Evolutionary conservation across 2,113 vertebrate species (phyloP).

Genomic region (Amphiprion percula): DNA sequence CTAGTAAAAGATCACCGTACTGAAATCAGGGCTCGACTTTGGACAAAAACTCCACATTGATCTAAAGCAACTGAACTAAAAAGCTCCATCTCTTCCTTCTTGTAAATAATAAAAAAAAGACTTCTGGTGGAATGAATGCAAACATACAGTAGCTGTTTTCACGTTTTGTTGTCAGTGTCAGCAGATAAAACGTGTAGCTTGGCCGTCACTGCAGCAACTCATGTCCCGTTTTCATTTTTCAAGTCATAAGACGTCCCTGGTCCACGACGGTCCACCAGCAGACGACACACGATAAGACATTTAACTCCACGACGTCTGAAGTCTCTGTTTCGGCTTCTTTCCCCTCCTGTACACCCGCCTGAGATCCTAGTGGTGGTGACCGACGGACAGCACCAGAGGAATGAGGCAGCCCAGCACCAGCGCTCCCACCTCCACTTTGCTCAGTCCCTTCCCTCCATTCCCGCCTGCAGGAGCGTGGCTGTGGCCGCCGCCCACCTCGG

Average conservation of each 20-base stretch:
- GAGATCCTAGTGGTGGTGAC: conserved; percentile 92
- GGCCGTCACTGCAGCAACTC: conserved; percentile 7
- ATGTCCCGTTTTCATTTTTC: conserved; percentile 6
- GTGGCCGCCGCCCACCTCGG: conserved; percentile 96
- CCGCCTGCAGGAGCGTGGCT: conserved; percentile 89
- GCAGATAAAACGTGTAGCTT: conserved; percentile 9
- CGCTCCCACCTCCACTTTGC: conserved; percentile 93
- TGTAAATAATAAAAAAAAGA: background rate
- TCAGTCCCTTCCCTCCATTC: conserved; percentile 90
- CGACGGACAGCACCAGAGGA: conserved; percentile 94
- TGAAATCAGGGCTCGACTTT: conserved; percentile 24
- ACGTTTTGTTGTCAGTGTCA: conserved; percentile 21
- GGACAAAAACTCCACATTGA: conserved; percentile 28
- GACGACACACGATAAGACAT: conserved; percentile 59
- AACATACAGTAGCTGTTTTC: conserved; percentile 26
- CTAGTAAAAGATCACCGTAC: conserved; percentile 36
- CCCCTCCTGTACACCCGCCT: conserved; percentile 34
- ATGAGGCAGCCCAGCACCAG: conserved; percentile 97
- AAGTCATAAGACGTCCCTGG: conserved; percentile 29
- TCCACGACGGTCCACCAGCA: conserved; percentile 41
- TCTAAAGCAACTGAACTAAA: conserved; percentile 7
- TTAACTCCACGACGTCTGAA: conserved; percentile 42
- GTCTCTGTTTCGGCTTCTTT: conserved; percentile 41
- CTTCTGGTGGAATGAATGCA: conserved; percentile 30
- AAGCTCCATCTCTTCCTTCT: background rate